A percentile compares a stretch with the other conserved stretches of the same genome.
These are phyloP conservation scores for Oryzias celebensis DNA, from an alignment of 2,113 vertebrate species.

Conservation along the genomic window DNA sequence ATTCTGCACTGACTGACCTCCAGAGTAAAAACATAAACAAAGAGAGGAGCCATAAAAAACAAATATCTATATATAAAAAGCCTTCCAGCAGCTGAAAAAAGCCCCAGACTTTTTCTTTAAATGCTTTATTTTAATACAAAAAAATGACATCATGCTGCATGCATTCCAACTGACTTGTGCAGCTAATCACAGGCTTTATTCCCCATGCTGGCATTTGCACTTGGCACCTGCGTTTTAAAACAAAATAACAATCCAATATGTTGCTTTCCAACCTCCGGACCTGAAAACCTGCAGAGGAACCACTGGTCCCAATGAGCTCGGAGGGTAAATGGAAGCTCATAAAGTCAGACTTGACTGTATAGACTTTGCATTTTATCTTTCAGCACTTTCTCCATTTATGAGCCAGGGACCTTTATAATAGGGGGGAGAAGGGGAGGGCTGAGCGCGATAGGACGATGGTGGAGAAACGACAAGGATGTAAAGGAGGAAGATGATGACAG, in stretches of 20 bases:
- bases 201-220: constrained; percentile 43
- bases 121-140: constrained; percentile 21
- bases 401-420: constrained; percentile 85
- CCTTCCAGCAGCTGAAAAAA: constrained; percentile 16
- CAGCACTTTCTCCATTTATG: constrained; percentile 92
- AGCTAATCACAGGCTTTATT: constrained; percentile 47
- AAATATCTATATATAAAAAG: constrained; percentile 38
- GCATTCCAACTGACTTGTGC: constrained; percentile 39
- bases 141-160: constrained; percentile 47
- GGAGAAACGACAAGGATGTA: constrained; percentile 31
- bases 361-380: constrained; percentile 98
- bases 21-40: constrained; percentile 48
- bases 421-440: constrained; percentile 18
- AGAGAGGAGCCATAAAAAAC: constrained; percentile 36
- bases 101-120: not conserved
- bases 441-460: constrained; percentile 22
- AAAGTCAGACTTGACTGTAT: constrained; percentile 95
- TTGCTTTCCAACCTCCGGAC: constrained; percentile 58
- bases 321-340: constrained; percentile 84
- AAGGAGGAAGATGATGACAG: constrained; percentile 38
- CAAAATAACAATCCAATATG: constrained; percentile 67
- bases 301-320: constrained; percentile 68
- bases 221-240: constrained; percentile 55
- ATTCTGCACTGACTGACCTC: constrained; percentile 48
- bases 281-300: constrained; percentile 61